These are phyloP conservation scores for Homalodisca vitripennis DNA, from an alignment of 1,140 invertebrate species.

Conservation along the genomic window DNA sequence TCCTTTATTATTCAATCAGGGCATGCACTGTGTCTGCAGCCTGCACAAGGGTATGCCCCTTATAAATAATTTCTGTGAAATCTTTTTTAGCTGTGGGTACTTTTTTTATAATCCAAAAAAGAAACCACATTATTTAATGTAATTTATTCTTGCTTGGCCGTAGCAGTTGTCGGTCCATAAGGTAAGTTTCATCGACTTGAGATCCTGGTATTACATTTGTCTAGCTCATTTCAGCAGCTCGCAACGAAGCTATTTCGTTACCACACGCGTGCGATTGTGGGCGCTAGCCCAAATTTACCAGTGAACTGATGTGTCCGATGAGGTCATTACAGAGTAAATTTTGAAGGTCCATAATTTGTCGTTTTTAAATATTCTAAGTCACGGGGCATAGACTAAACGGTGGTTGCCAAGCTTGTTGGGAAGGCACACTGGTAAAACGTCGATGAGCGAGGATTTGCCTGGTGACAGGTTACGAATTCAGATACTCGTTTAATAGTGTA, in stretches of 20 bases:
- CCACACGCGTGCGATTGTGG: conserved; percentile 30
- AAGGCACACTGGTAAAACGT: too few relatives aligned
- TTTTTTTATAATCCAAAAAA: not conserved
- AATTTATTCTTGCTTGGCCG: not conserved
- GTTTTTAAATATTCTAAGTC: not conserved
- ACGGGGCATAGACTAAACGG: too few relatives aligned
- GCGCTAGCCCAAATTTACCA: conserved; percentile 32
- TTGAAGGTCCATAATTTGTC: not conserved
- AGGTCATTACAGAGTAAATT: conserved; percentile 32
- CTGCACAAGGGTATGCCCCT: not conserved
- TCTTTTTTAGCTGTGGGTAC: not conserved
- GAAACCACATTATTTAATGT: not conserved
- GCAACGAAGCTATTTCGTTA: conserved; percentile 33
- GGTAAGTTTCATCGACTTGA: conserved; percentile 5
- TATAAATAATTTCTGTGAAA: not conserved
- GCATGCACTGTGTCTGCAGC: conserved; percentile 31
- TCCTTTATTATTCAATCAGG: conserved; percentile 35
- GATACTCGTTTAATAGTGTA: not conserved
- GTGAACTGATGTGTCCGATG: conserved; percentile 24
- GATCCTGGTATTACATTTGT: conserved; percentile 26
- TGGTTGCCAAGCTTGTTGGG: too few relatives aligned
- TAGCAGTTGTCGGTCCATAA: not conserved
- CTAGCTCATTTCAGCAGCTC: conserved; percentile 30
- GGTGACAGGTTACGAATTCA: too few relatives aligned
- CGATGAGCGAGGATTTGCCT: too few relatives aligned